These are phyloP conservation scores for Macaria liturata DNA, from an alignment of 2,888 invertebrate genomes.

Conservation along the genomic window DNA sequence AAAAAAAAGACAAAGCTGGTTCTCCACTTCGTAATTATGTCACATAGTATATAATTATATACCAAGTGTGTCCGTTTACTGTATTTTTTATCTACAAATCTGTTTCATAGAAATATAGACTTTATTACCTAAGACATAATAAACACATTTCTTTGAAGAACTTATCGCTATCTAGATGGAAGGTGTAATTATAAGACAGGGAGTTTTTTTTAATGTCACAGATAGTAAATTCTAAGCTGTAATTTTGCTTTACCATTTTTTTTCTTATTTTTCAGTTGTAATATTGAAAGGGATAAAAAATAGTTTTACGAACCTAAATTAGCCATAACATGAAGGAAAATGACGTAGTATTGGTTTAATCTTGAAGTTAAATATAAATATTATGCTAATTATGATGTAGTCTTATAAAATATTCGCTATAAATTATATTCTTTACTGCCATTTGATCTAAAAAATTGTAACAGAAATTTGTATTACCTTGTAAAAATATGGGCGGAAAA, in stretches of 20 bases:
- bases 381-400: no score
- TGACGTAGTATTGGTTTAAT: no score
- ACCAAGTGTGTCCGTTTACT: conserved; percentile 45
- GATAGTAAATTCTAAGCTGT: conserved; percentile 51
- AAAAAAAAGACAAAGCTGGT: conserved; percentile 44
- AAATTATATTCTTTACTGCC: no score
- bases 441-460: no score
- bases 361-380: no score
- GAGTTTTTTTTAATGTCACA: conserved; percentile 54
- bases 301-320: not conserved
- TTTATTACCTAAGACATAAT: conserved; percentile 40
- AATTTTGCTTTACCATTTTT: conserved; percentile 45
- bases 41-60: conserved; percentile 61
- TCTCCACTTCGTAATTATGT: conserved; percentile 58
- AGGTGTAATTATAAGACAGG: conserved; percentile 58
- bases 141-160: conserved; percentile 34
- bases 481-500: no score
- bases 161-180: conserved; percentile 37
- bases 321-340: no score
- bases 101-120: conserved; percentile 42
- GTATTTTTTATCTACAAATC: conserved; percentile 55
- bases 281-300: not conserved
- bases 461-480: no score
- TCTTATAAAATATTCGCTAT: no score
- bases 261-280: not conserved